These are phyloP conservation scores for Macrotrachela quadricornifera DNA, from an alignment of 1,140 invertebrate species.

Conservation along the genomic window DNA sequence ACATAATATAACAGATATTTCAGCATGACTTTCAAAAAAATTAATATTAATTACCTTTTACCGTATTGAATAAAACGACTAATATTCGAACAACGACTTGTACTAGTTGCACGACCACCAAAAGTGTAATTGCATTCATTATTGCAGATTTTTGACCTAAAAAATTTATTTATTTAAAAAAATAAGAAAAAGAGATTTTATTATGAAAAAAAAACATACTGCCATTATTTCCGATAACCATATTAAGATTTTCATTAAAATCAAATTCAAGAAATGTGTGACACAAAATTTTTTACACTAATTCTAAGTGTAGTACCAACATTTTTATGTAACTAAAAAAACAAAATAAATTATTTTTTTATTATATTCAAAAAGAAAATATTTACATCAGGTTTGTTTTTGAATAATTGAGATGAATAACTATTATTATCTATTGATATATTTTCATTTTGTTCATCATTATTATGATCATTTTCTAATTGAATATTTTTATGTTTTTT, in stretches of 20 bases:
- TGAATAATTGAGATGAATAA: too few species aligned
- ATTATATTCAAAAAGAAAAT: too few species aligned
- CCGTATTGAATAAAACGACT: constrained; percentile 40
- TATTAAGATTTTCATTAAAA: constrained; percentile 57
- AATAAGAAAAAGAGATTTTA: constrained; percentile 1
- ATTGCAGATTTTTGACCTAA: constrained; percentile 71
- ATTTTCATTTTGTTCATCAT: too few species aligned
- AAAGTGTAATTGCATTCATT: constrained; percentile 59
- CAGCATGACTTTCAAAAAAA: constrained; percentile 32
- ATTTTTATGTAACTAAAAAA: too few species aligned
- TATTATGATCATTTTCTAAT: too few species aligned
- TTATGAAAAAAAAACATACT: constrained; percentile 35
- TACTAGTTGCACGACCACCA: constrained; percentile 51
- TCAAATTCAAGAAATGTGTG: constrained; percentile 53
- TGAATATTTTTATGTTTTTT: too few species aligned
- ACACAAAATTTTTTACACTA: constrained; percentile 69
- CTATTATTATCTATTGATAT: too few species aligned
- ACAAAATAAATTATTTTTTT: too few species aligned
- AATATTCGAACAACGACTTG: constrained; percentile 49
- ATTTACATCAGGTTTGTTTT: too few species aligned
- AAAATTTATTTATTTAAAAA: constrained; percentile 5
- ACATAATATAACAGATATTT: constrained; percentile 12
- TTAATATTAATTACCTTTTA: constrained; percentile 16
- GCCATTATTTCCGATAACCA: constrained; percentile 73
- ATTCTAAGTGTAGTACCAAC: constrained; percentile 51